Evolutionary conservation across 30 jellyfish, hydroid and myxozoan genomes (phyloP).

Genomic region (Aurelia aurita): DNA sequence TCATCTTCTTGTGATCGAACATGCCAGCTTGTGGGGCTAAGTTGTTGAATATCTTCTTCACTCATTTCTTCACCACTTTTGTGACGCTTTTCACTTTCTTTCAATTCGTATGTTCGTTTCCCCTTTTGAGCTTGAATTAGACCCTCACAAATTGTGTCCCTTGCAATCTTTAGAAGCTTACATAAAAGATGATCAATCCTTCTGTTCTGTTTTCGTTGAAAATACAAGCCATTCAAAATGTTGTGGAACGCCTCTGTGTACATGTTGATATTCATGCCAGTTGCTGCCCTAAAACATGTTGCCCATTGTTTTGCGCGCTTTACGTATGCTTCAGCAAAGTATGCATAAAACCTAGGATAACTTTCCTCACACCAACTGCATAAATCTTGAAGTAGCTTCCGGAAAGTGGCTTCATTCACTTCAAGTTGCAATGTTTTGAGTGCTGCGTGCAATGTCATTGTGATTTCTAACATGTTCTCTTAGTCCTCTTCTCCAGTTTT

Average conservation of each 20-base stretch:
- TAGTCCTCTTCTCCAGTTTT: conserved; percentile 7
- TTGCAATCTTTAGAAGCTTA: conserved; percentile 26
- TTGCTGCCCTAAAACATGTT: background rate
- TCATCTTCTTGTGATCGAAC: background rate
- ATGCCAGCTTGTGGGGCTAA: background rate
- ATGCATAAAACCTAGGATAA: conserved; percentile 22
- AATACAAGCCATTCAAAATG: conserved; percentile 6
- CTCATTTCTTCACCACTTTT: background rate
- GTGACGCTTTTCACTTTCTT: background rate
- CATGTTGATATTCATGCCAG: conserved; percentile 29
- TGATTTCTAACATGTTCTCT: background rate
- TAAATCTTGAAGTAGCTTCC: conserved; percentile 23
- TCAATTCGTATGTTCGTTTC: conserved; percentile 12
- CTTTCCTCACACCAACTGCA: conserved; percentile 2
- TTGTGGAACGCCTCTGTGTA: conserved; percentile 20
- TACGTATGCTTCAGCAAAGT: background rate
- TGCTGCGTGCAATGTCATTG: background rate
- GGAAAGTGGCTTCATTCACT: conserved; percentile 6
- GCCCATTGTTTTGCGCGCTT: conserved; percentile 43
- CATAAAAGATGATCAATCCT: conserved; percentile 22
- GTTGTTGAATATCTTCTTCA: background rate
- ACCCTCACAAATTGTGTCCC: conserved; percentile 22
- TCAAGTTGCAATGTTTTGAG: conserved; percentile 10
- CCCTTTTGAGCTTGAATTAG: conserved; percentile 14
- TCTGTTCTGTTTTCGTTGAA: conserved; percentile 29